These are phyloP conservation scores for Drepanosiphum platanoidis DNA, from an alignment of 2,888 invertebrate genomes.

Conservation along the genomic window DNA sequence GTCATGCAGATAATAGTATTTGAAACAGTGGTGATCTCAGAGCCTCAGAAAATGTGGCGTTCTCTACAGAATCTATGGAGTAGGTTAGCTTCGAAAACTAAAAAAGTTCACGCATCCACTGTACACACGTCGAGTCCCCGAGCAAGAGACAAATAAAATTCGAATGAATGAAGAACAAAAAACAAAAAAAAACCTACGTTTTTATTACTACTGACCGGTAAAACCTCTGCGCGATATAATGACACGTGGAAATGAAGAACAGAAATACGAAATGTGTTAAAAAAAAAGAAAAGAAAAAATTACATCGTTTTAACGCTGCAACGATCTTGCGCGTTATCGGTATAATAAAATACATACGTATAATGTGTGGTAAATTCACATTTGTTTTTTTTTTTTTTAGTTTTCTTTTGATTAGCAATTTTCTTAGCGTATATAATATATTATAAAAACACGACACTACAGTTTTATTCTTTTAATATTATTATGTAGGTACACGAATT, in stretches of 20 bases:
- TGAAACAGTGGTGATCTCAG: no score
- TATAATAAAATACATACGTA: no score
- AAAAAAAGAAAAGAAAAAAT: not conserved
- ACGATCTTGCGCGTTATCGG: no score
- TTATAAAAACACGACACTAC: conserved; percentile 9
- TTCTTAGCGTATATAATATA: not conserved
- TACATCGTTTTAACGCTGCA: not conserved
- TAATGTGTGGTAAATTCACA: not conserved
- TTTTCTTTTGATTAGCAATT: conserved; percentile 3
- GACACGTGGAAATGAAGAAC: not conserved
- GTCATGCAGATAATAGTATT: no score
- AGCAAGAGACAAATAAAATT: no score
- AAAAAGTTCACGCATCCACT: no score
- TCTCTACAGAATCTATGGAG: no score
- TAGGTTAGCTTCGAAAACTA: no score
- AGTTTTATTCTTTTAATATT: conserved; percentile 23
- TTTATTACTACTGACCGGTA: not conserved
- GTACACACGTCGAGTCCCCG: no score
- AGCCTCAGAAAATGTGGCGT: no score
- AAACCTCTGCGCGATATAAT: not conserved
- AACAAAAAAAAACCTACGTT: not conserved
- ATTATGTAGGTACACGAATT: not conserved
- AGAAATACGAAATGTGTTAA: not conserved
- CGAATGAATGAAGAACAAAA: not conserved
- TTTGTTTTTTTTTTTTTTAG: no score